Conservation (phyloP, 1,140 invertebrate species). For the Bombus balteatus region DNA sequence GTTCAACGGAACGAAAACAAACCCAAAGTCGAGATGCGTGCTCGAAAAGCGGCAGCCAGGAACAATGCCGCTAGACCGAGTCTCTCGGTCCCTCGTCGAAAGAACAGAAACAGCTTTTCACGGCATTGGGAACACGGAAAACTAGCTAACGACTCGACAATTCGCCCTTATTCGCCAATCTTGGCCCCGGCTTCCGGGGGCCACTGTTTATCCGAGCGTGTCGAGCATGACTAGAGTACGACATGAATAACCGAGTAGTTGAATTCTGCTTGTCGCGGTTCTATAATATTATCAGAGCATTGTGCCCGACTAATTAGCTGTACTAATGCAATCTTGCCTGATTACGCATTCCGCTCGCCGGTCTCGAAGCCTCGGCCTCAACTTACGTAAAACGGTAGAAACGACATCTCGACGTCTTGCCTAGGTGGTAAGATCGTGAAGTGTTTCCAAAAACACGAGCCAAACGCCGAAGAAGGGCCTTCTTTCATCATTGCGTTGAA, state of each 20-base stretch:
- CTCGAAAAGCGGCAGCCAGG: slow-evolving; percentile 8
- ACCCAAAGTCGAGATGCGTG: slow-evolving; percentile 44
- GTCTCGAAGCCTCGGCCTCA: slow-evolving; percentile 35
- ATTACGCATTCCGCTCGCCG: slow-evolving; percentile 75
- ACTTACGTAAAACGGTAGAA: slow-evolving; percentile 6
- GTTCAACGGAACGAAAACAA: slow-evolving; percentile 17
- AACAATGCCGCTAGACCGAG: slow-evolving; percentile 26
- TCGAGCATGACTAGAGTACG: slow-evolving; percentile 74
- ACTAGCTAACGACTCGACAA: slow-evolving; percentile 66
- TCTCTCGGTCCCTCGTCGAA: slow-evolving; percentile 17
- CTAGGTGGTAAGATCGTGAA: background rate
- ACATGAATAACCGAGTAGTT: slow-evolving; percentile 76
- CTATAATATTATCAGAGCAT: slow-evolving; percentile 79
- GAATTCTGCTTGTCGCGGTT: slow-evolving; percentile 63
- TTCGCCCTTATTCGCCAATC: slow-evolving; percentile 67
- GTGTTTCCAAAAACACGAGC: background rate
- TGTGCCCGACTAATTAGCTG: slow-evolving; percentile 75
- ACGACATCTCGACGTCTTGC: slow-evolving; percentile 12
- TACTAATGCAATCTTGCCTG: slow-evolving; percentile 73
- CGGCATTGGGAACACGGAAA: slow-evolving; percentile 51
- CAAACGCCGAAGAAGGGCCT: background rate
- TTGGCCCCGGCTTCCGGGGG: slow-evolving; percentile 45
- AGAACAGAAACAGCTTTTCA: slow-evolving; percentile 44
- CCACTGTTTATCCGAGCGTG: slow-evolving; percentile 69
- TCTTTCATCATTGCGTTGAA: background rate